Evolutionary conservation across 1,140 invertebrate species (phyloP).

Genomic region (Carposina sasakii): DNA sequence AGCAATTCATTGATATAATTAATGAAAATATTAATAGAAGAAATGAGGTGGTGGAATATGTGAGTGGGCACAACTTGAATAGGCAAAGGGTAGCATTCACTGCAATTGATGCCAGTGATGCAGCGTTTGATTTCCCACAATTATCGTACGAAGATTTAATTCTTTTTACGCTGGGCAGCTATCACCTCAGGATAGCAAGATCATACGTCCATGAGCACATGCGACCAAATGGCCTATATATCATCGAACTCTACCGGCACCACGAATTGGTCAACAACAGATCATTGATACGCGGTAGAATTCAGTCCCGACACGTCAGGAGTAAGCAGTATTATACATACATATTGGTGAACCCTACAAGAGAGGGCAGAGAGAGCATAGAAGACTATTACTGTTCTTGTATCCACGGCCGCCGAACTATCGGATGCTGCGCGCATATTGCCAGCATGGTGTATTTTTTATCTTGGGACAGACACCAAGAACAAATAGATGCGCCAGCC

Average conservation of each 20-base stretch:
- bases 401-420: too few species aligned
- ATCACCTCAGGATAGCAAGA: slow-evolving; percentile 26
- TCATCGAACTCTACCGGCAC: background rate
- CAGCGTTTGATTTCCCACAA: slow-evolving; percentile 15
- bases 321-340: too few species aligned
- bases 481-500: too few species aligned
- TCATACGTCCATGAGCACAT: slow-evolving; percentile 25
- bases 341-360: too few species aligned
- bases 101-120: slow-evolving; percentile 4
- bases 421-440: too few species aligned
- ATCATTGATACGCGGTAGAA: too few species aligned
- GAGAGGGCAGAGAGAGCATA: too few species aligned
- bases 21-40: slow-evolving; percentile 5
- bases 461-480: too few species aligned
- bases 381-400: too few species aligned
- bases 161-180: slow-evolving; percentile 23
- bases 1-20: slow-evolving; percentile 5
- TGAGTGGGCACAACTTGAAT: slow-evolving; percentile 7
- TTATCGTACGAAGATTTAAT: slow-evolving; percentile 22
- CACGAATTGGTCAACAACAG: background rate
- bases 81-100: slow-evolving; percentile 12
- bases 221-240: slow-evolving; percentile 17
- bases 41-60: slow-evolving; percentile 10
- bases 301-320: too few species aligned
- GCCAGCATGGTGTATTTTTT: too few species aligned